Evolutionary conservation across 2,797 vertebrate genomes (phyloP).

Genomic region (Hydrolagus colliei): DNA sequence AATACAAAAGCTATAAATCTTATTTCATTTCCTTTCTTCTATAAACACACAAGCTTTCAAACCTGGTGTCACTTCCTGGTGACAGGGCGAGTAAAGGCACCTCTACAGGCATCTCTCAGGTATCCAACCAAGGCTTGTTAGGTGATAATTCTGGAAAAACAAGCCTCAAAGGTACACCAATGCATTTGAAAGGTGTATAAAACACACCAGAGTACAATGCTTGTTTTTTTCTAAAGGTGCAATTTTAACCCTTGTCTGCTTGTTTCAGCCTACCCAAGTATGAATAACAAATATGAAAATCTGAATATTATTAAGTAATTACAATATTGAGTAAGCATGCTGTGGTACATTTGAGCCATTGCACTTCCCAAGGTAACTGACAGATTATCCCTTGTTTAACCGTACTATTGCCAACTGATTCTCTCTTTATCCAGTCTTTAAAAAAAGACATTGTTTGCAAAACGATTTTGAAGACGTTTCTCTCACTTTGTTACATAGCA

Average conservation of each 20-base stretch:
- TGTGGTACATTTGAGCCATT: not conserved
- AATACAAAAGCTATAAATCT: not conserved
- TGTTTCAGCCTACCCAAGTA: constrained; percentile 13
- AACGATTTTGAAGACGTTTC: constrained; percentile 17
- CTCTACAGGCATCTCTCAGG: not conserved
- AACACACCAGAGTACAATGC: not conserved
- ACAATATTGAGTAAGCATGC: not conserved
- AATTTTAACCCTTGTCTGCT: constrained; percentile 2
- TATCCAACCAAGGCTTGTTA: not conserved
- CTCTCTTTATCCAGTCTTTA: constrained; percentile 10
- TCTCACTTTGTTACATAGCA: constrained; percentile 25
- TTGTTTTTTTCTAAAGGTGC: not conserved
- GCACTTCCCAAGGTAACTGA: not conserved
- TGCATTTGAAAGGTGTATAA: not conserved
- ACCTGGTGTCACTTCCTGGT: not conserved
- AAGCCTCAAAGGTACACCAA: not conserved
- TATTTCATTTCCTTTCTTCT: constrained; percentile 14
- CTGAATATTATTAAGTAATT: too few species aligned
- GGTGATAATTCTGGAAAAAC: not conserved
- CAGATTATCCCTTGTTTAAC: not conserved
- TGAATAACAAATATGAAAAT: too few species aligned
- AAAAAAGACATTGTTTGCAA: constrained; percentile 8
- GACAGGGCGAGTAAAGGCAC: not conserved
- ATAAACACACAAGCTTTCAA: not conserved
- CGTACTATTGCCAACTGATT: not conserved